These are phyloP conservation scores for Phaethon lepturus DNA, from an alignment of 2,113 vertebrate genomes.

Conservation along the genomic window DNA sequence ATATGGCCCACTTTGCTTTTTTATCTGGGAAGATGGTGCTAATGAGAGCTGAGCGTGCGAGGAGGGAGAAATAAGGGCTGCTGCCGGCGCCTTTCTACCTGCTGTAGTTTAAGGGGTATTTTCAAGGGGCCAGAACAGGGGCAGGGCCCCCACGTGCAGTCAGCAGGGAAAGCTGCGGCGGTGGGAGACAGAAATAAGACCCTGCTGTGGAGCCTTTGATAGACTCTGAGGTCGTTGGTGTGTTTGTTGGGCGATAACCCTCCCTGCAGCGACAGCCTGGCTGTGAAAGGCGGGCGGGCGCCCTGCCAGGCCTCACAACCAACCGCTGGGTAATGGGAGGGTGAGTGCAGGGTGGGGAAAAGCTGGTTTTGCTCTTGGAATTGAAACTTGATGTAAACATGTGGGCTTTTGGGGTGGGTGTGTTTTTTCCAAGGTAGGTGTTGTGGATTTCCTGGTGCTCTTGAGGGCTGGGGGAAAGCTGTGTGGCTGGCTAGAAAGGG, in stretches of 20 bases:
- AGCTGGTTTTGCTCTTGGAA: background rate
- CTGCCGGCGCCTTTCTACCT: background rate
- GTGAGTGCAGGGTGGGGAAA: background rate
- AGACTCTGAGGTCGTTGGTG: background rate
- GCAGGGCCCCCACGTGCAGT: background rate
- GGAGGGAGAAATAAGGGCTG: background rate
- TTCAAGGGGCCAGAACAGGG: background rate
- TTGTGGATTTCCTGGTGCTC: background rate
- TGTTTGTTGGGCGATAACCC: accelerated
- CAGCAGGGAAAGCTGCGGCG: background rate
- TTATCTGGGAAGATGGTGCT: background rate
- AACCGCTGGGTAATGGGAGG: background rate
- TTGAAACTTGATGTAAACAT: background rate
- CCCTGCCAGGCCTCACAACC: accelerated
- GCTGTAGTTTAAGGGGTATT: background rate
- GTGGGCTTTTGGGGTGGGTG: background rate
- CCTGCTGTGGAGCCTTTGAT: background rate
- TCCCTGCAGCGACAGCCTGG: background rate
- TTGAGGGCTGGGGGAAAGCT: background rate
- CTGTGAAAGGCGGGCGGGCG: accelerated
- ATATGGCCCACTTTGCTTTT: background rate
- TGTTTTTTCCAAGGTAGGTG: background rate
- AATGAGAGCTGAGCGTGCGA: background rate
- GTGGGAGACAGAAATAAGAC: background rate
- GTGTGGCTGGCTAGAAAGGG: background rate